These are phyloP conservation scores for Megathymus violae DNA, from an alignment of 1,140 invertebrate species.

Conservation along the genomic window DNA sequence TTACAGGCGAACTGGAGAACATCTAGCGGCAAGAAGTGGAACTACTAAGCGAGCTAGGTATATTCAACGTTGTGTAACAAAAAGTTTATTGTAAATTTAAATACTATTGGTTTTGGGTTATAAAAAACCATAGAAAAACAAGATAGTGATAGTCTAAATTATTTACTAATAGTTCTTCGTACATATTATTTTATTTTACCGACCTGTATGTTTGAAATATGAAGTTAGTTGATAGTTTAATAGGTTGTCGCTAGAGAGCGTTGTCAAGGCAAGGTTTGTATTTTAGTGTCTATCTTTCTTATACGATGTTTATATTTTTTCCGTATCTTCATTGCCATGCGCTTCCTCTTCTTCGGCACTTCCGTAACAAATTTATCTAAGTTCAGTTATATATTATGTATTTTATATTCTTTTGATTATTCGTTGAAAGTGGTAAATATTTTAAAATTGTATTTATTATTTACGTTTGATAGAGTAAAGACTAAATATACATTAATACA, in stretches of 20 bases:
- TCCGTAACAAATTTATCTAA: background rate
- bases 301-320: slow-evolving; percentile 14
- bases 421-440: no score
- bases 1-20: slow-evolving; percentile 52
- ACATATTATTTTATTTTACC: no score
- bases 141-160: no score
- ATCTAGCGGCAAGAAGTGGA: slow-evolving; percentile 60
- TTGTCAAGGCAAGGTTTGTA: slow-evolving; percentile 5
- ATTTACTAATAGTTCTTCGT: no score
- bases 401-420: no score
- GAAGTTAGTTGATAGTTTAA: background rate
- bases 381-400: background rate
- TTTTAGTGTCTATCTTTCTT: background rate
- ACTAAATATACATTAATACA: no score
- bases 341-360: background rate
- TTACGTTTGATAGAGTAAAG: no score
- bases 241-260: background rate
- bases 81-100: no score
- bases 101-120: no score
- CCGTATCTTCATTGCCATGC: background rate
- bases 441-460: no score
- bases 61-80: no score
- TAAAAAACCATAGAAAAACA: no score
- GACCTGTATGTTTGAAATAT: background rate
- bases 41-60: slow-evolving; percentile 32